Evolutionary conservation across 2,113 vertebrate species (phyloP).

Genomic region (Naja naja): DNA sequence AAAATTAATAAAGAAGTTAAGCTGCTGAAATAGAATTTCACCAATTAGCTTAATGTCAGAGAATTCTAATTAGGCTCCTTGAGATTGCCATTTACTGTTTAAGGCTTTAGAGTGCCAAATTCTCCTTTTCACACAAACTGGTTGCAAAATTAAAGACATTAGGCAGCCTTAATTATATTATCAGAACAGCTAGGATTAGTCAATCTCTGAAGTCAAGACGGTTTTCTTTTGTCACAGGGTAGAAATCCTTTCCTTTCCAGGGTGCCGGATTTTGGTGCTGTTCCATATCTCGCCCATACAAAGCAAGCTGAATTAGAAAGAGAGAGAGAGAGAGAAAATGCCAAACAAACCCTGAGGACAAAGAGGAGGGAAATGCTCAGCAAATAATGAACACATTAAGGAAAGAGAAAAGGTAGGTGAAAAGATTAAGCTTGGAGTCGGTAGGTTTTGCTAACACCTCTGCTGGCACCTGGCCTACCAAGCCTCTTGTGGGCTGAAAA

Average conservation of each 20-base stretch:
- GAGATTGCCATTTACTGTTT: constrained; percentile 91
- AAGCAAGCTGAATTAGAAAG: constrained; percentile 89
- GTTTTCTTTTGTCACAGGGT: constrained; percentile 92
- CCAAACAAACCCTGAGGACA: constrained; percentile 72
- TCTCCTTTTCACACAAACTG: constrained; percentile 87
- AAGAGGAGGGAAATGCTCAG: constrained; percentile 79
- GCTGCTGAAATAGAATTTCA: constrained; percentile 89
- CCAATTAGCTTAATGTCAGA: constrained; percentile 99
- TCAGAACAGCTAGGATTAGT: constrained; percentile 98
- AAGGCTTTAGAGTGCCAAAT: constrained; percentile 89
- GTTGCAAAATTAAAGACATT: constrained; percentile 97
- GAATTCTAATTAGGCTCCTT: constrained; percentile 97
- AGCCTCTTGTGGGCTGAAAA: constrained; percentile 69
- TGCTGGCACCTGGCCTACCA: constrained; percentile 72
- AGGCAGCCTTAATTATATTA: constrained; percentile 99
- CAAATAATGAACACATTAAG: constrained; percentile 90
- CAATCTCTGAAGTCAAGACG: constrained; percentile 99
- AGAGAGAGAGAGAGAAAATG: constrained; percentile 36
- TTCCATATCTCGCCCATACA: constrained; percentile 92
- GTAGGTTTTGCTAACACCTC: constrained; percentile 79
- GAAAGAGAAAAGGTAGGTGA: constrained; percentile 88
- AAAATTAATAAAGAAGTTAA: constrained; percentile 99
- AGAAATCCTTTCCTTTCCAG: constrained; percentile 90
- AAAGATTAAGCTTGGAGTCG: constrained; percentile 85
- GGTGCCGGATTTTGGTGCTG: constrained; percentile 86